Evolutionary conservation across 2,888 invertebrate species (phyloP), one percentile per base, ranked within the genome.

Genomic region (Stictocephala bisonia): DNA sequence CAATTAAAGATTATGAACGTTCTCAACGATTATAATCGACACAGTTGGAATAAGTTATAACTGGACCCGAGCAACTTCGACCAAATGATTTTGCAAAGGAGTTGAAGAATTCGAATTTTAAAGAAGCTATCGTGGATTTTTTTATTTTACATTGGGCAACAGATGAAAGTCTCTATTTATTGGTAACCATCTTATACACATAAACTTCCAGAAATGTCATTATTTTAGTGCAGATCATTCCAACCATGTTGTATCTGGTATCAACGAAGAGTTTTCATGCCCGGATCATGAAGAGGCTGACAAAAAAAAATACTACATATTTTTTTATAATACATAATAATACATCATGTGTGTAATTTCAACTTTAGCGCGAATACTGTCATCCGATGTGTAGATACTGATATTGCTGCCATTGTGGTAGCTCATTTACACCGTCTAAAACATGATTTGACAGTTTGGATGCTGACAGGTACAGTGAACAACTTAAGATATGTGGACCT

Each of bases 1-100:
- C 81, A 24, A 82, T 82, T 56, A 83, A 82, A 80, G 81, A 82
- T 78, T 79, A 58, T 44, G 82, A 83, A 78, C 78, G 75, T 50
- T 41, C 44, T 58, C 76, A 44, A 18, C 73, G 80, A 26, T 53
- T 58, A 74, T 80, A 77, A 72, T 78, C 77, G 1, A 56, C 78
- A 44, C 76, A 74, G 76, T 56, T 77, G 18, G 76, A 79, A 26
- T 81, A 76, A 22, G 77, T 31, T 11, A 80, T 81, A 56, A 60
- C 77, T 73, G 79, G 76, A 3, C 78, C 80, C 18, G 76, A 80
- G 50, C 82, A 81, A 79, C 74, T 74, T 58, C 27, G 78, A 73
- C 79, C 78, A 31, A 60, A 41, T 13, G 79, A 81, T 76, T 79
- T 80, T 31, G 7, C 20, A 24, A 79, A 79, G 74, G 78, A 77